Evolutionary conservation across 1,140 invertebrate species (phyloP), one percentile per base, ranked within the genome.

Genomic region (Neodiprion lecontei): DNA sequence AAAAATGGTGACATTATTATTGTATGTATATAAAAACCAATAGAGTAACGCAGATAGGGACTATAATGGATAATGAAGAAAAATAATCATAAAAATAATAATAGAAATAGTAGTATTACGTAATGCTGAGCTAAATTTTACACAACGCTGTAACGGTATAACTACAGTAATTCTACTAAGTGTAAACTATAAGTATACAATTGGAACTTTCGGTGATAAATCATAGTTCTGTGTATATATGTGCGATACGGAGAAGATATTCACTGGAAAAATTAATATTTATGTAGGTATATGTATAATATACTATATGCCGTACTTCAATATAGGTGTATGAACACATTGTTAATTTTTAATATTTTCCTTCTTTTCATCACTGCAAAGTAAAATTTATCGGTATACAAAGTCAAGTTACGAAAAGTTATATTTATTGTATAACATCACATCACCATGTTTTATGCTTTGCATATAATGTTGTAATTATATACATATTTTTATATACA

Each of bases 401-500:
- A 61, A 9, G 9, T 61, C 53, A 61, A 61, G 5, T 40, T 40
- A 40, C 28, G 28, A 40, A 40, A 40, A 40, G n/a, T 61, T 61
- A 61, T 40, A 40, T 61, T 17, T 61, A 61, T 61, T 61, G 53
- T 61, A 61, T 14, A 17, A 14, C 53, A 61, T 9, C 9, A 61
- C 53, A 61, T 61, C 53, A 61, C 53, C 53, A 61, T 61, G n/a
- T 14, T 61, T 61, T 14, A 61, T 61, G 53, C 53, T 61, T 61
- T 61, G 53, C 53, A 61, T 61, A 61, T 61, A 61, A 61, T 61
- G 53, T 61, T 61, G 53, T 61, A 61, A 61, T 61, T 61, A 61
- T 61, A 61, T 61, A 61, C 53, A 61, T 61, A 61, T 61, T 61
- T 61, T 61, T 61, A 61, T 61, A 61, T 61, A 61, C 53, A 61